phyloP scores from a whole-genome alignment of 2,797 vertebrate species.

The Lithobates pipiens region DNA sequence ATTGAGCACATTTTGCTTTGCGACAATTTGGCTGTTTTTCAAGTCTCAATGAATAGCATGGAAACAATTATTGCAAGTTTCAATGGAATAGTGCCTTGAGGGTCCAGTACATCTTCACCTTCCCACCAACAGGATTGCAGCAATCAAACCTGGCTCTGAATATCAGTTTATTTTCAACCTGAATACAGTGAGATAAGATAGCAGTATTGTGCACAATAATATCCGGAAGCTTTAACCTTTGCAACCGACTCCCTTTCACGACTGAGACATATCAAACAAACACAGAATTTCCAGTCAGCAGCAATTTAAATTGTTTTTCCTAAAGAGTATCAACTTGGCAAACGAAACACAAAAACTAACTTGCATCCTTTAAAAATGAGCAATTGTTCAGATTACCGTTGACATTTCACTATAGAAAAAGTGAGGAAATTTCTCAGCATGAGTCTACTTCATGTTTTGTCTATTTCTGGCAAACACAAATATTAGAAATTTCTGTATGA shows the following conservation, averaged over 20 bases:
- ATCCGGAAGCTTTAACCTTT: constrained; percentile 13
- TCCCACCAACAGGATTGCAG: constrained; percentile 4
- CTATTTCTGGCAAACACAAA: constrained; percentile 48
- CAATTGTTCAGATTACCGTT: constrained; percentile 47
- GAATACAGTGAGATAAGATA: constrained; percentile 1
- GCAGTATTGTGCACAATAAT: constrained; percentile 11
- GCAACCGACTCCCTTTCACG: constrained; percentile 2
- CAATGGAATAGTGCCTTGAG: background rate
- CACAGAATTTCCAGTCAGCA: constrained; percentile 15
- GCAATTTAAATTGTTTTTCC: constrained; percentile 21
- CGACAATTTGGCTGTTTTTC: too few relatives aligned
- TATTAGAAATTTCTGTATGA: background rate
- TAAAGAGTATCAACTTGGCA: constrained; percentile 5
- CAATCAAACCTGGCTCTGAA: background rate
- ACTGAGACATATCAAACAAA: constrained; percentile 24
- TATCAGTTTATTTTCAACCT: constrained; percentile 16
- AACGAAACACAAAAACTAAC: constrained; percentile 23
- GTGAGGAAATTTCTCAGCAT: constrained; percentile 50
- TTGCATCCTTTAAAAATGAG: constrained; percentile 3
- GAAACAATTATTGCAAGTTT: too few relatives aligned
- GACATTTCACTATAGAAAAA: constrained; percentile 34
- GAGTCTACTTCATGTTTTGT: constrained; percentile 38
- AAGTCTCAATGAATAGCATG: too few relatives aligned
- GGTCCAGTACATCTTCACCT: background rate
- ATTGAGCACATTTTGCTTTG: too few relatives aligned